These are phyloP conservation scores for Lepus americanus DNA, from an alignment of 2,113 vertebrate genomes.

Conservation along the genomic window DNA sequence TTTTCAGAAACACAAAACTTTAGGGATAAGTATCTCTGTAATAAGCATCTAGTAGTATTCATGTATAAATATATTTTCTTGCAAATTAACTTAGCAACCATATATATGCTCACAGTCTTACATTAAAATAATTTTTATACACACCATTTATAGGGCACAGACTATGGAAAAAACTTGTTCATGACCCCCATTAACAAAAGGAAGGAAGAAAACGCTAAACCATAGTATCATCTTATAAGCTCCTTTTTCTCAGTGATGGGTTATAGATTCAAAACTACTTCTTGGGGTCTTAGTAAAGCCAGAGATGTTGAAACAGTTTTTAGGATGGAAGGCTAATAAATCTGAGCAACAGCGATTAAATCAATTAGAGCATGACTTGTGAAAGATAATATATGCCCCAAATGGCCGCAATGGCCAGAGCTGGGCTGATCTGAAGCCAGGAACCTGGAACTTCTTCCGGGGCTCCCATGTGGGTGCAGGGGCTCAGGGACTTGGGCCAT, in stretches of 20 bases:
- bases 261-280: not conserved
- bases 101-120: not conserved
- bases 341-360: not conserved
- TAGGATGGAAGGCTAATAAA: not conserved
- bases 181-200: not conserved
- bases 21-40: not conserved
- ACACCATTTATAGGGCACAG: not conserved
- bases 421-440: too few relatives aligned
- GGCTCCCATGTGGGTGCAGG: too few relatives aligned
- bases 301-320: constrained; percentile 5
- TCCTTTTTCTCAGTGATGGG: not conserved
- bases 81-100: not conserved
- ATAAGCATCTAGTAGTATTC: not conserved
- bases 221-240: not conserved
- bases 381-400: not conserved
- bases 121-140: not conserved
- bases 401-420: too few relatives aligned
- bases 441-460: too few relatives aligned
- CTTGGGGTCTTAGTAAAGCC: not conserved
- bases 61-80: not conserved
- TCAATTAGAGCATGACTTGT: not conserved
- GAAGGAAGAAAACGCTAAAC: not conserved
- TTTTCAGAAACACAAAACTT: not conserved
- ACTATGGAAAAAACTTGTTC: not conserved
- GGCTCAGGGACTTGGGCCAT: too few relatives aligned